phyloP scores from a whole-genome alignment of 2,797 vertebrate genomes.

The Clamator glandarius region DNA sequence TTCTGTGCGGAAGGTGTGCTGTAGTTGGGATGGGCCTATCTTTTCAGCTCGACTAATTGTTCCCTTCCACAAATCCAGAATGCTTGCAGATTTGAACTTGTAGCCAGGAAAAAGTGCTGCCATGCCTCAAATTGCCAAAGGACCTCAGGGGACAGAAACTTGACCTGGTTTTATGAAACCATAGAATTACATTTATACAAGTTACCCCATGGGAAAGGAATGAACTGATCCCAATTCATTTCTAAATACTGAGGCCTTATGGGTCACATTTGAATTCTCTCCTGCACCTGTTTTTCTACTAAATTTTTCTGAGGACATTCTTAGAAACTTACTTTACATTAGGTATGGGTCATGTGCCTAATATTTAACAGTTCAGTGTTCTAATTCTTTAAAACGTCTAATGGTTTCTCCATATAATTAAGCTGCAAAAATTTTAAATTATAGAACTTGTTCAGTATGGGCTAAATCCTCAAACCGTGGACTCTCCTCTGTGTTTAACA shows the following conservation, averaged over 20 bases:
- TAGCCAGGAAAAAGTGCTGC: conserved; percentile 73
- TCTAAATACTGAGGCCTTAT: conserved; percentile 77
- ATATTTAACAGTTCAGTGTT: conserved; percentile 62
- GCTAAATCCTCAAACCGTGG: background rate
- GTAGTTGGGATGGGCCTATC: conserved; percentile 22
- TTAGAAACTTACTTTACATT: conserved; percentile 50
- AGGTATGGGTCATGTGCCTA: conserved; percentile 38
- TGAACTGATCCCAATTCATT: conserved; percentile 80
- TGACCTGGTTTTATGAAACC: conserved; percentile 86
- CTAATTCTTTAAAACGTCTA: conserved; percentile 49
- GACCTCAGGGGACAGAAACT: conserved; percentile 80
- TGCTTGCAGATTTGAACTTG: conserved; percentile 75
- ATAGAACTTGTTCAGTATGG: background rate
- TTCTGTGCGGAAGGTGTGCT: conserved; percentile 33
- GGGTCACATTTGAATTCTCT: conserved; percentile 76
- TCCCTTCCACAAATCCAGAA: conserved; percentile 60
- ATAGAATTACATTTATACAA: conserved; percentile 85
- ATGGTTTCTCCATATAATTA: conserved; percentile 34
- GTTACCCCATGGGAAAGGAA: conserved; percentile 77
- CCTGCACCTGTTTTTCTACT: conserved; percentile 73
- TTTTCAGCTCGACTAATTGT: conserved; percentile 16
- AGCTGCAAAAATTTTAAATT: conserved; percentile 25
- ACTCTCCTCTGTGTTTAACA: background rate
- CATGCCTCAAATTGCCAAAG: conserved; percentile 78
- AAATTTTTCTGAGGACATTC: conserved; percentile 61